phyloP scores from a whole-genome alignment of 1,140 invertebrate genomes.

The Zelostemma sp. region DNA sequence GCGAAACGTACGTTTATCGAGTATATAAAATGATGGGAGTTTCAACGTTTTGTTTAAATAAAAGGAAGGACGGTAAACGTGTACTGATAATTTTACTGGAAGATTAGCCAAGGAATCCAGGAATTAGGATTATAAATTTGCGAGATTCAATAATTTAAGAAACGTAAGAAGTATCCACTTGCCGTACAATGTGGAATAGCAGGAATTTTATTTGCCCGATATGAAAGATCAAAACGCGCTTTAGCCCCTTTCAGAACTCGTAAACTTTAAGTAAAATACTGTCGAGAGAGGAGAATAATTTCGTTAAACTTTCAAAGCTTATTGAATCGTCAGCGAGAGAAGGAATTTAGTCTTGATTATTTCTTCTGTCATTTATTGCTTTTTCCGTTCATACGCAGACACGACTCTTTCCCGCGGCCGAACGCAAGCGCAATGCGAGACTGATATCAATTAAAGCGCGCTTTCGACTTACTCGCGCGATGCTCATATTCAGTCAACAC shows the following conservation, averaged over 20 bases:
- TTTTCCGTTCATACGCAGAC: conserved; percentile 15
- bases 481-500: conserved; percentile 36
- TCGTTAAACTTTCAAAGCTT: conserved; percentile 3
- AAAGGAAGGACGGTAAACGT: too few species aligned
- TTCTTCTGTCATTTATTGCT: background rate
- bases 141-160: background rate
- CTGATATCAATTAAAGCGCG: conserved; percentile 55
- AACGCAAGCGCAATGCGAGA: conserved; percentile 34
- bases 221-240: background rate
- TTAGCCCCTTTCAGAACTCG: background rate
- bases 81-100: too few species aligned
- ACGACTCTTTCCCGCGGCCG: conserved; percentile 21
- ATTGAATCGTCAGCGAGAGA: conserved; percentile 11
- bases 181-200: background rate
- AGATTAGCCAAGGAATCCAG: background rate
- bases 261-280: background rate
- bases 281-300: conserved; percentile 3
- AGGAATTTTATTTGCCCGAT: background rate
- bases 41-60: too few species aligned
- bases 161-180: background rate
- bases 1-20: too few species aligned
- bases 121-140: background rate
- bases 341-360: conserved; percentile 8
- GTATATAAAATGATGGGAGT: too few species aligned
- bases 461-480: conserved; percentile 13